Conservation (phyloP, 2,113 vertebrate species). For the Phocoena sinus region DNA sequence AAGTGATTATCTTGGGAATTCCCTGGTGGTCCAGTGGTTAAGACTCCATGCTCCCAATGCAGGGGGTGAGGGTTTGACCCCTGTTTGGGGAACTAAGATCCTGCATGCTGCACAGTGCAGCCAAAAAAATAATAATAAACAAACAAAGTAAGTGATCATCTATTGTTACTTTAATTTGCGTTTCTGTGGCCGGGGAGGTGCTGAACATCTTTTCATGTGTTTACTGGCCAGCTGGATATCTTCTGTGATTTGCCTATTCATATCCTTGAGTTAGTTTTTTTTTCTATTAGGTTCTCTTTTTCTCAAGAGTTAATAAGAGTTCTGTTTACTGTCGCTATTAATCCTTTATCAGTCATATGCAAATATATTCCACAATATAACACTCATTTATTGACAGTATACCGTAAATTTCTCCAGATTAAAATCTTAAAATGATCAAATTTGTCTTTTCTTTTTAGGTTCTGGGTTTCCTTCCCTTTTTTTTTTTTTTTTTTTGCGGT, state of each 20-base stretch:
- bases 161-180: not conserved
- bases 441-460: not conserved
- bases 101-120: too few relatives aligned
- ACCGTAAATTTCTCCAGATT: not conserved
- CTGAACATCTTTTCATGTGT: not conserved
- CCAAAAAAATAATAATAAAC: too few relatives aligned
- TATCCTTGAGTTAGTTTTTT: not conserved
- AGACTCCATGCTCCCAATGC: too few relatives aligned
- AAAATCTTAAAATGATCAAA: not conserved
- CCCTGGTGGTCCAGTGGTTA: too few relatives aligned
- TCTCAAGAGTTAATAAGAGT: not conserved
- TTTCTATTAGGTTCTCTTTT: not conserved
- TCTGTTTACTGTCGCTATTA: not conserved
- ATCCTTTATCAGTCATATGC: not conserved
- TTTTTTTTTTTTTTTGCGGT: not conserved
- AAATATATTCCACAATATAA: not conserved
- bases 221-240: not conserved
- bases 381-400: not conserved
- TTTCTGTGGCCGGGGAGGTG: not conserved
- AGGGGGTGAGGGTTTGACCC: too few relatives aligned
- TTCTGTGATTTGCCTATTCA: not conserved
- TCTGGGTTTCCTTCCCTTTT: not conserved
- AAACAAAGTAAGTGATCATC: too few relatives aligned
- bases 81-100: too few relatives aligned
- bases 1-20: not conserved